Base-by-base conservation (phyloP, 2,888 invertebrate species). In the Chironomus tentans region DNA sequence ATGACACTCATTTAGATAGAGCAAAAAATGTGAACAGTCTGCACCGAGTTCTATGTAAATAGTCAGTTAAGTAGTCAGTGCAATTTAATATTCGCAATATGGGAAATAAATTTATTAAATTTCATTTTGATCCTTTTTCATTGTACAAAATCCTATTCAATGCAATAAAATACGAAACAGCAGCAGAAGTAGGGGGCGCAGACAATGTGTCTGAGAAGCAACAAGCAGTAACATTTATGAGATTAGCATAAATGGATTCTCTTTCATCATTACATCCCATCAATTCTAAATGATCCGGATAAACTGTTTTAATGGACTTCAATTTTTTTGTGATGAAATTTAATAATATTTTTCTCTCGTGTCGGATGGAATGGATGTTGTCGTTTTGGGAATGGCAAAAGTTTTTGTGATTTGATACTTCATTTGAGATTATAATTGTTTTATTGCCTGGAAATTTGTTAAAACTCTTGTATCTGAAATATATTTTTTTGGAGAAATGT, bases 381-480 rank as follows among this genome's bases (percentile, higher is more conserved):
- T 38, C 38, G 38, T 38, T 38, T 38, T 38, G 1, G 38, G 38
- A 10, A 28, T 69, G 38, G 38, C 38, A 28, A 24, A 47, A 24
- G 6, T 24, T 48, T 38, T 62, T 62, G 46, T 10, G 61, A 22
- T 50, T 50, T 15, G n/a, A 18, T n/a, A 72, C 38, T 38, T 38
- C 38, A 38, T 38, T 38, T 38, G 38, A 38, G 74, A 74, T 74
- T 74, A 74, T 74, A 68, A 74, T 74, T 74, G 74, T 68, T 74
- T 74, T 74, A 74, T 74, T 74, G 74, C 74, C 74, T 74, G 74
- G 68, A 74, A 74, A 74, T 74, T 47, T 74, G 74, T 74, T 74
- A 48, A 74, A 68, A 21, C 65, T 65, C 65, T 65, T 65, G 38
- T 38, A 38, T 38, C 7, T 38, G 10, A 2, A 10, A 38, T 7